A percentile compares a stretch with the other conserved stretches of the same genome.
phyloP scores from a whole-genome alignment of 30 jellyfish, hydroid and myxozoan genomes.

The Cassiopea xamachana region DNA sequence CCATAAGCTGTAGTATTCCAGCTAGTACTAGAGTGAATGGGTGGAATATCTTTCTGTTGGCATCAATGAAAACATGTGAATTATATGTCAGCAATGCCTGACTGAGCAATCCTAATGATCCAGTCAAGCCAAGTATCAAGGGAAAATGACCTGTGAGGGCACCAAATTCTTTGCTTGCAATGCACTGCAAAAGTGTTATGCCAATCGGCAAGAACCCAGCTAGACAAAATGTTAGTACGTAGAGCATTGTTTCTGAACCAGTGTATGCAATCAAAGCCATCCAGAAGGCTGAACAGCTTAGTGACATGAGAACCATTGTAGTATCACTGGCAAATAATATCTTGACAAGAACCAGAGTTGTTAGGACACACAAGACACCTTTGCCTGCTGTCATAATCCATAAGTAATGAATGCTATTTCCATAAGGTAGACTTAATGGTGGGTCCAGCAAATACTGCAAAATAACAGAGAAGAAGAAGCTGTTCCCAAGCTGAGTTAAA shows the following conservation, averaged over 20 bases:
- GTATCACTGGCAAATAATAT: slow-evolving; percentile 50
- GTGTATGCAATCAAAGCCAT: slow-evolving; percentile 44
- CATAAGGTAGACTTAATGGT: slow-evolving; percentile 17
- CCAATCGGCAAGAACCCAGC: slow-evolving; percentile 50
- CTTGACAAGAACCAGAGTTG: slow-evolving; percentile 7
- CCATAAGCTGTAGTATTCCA: slow-evolving; percentile 37
- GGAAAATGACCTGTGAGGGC: slow-evolving; percentile 1
- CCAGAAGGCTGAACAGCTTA: slow-evolving; percentile 65
- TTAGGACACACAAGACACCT: slow-evolving; percentile 33
- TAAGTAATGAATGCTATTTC: background rate
- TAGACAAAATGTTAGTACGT: slow-evolving; percentile 20
- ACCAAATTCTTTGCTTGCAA: slow-evolving; percentile 46
- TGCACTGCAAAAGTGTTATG: slow-evolving; percentile 38
- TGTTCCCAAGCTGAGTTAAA: slow-evolving; percentile 46
- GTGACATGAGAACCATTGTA: slow-evolving; percentile 37
- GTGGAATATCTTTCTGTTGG: slow-evolving; percentile 27
- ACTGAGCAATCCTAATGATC: slow-evolving; percentile 7
- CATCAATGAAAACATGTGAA: slow-evolving; percentile 10
- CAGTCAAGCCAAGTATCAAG: slow-evolving; percentile 36
- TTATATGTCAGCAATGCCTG: slow-evolving; percentile 35
- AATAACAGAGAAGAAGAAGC: slow-evolving; percentile 13
- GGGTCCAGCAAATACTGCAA: slow-evolving; percentile 12
- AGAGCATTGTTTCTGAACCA: slow-evolving; percentile 28
- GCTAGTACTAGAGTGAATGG: slow-evolving; percentile 34
- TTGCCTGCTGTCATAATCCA: slow-evolving; percentile 30